A percentile compares a stretch with the other conserved stretches of the same genome.
Evolutionary conservation across 2,888 invertebrate species (phyloP).

Genomic region (Linnaemya tessellans): DNA sequence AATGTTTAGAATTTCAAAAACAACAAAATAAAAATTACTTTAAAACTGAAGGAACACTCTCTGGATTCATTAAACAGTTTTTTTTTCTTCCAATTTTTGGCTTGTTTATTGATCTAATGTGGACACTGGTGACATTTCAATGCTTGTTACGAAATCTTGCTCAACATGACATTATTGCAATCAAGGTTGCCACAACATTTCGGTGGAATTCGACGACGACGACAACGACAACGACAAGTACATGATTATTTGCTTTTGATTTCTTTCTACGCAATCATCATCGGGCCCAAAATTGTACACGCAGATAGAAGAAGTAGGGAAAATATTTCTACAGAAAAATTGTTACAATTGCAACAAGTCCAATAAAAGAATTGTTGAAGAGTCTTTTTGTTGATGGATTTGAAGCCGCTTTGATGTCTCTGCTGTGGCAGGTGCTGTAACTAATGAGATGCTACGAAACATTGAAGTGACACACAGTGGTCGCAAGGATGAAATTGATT

Average conservation of each 20-base stretch:
- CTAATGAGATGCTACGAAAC: constrained; percentile 57
- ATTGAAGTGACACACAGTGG: constrained; percentile 34
- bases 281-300: constrained; percentile 29
- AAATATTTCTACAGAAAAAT: background rate
- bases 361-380: background rate
- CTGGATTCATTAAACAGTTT: background rate
- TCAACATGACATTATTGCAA: constrained; percentile 53
- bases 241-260: constrained; percentile 49
- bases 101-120: constrained; percentile 45
- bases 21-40: background rate
- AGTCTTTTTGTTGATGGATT: constrained; percentile 42
- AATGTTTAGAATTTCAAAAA: background rate
- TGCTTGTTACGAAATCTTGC: constrained; percentile 57
- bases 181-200: constrained; percentile 41
- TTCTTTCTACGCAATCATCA: constrained; percentile 50
- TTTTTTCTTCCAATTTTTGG: constrained; percentile 3
- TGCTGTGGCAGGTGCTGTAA: constrained; percentile 40
- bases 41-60: background rate
- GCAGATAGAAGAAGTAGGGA: constrained; percentile 27
- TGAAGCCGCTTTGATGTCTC: constrained; percentile 55
- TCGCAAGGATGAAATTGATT: constrained; percentile 32
- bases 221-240: constrained; percentile 56
- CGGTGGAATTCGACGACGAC: constrained; percentile 47
- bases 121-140: constrained; percentile 69
- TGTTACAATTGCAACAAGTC: background rate